Evolutionary conservation across 2,888 invertebrate genomes (phyloP), one percentile per base, ranked within the genome.

Genomic region (Steromphala cineraria): DNA sequence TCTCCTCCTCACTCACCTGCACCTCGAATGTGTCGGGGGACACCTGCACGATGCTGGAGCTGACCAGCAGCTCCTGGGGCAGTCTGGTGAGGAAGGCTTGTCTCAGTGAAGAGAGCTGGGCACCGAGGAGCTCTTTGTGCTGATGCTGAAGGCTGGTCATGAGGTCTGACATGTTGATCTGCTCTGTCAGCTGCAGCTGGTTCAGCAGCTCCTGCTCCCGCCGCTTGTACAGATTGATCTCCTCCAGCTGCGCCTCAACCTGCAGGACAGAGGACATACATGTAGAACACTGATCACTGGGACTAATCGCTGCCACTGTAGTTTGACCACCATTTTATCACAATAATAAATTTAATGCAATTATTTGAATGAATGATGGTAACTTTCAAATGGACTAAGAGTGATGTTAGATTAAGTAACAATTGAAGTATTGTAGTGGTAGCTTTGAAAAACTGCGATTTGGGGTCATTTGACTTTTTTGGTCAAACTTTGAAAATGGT

Each of bases 201-300:
- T 86, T 81, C 31, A 89, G 53, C 19, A 90, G 78, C 36, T 88
- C 88, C 62, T 87, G 86, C 78, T 89, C 89, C 75, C 90, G 80
- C 55, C 83, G 85, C 79, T 87, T 87, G 62, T 86, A 85, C 15
- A 77, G 75, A 2, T 62, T 80, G 53, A 90, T 76, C 62, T 88
- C 86, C 13, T 86, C 80, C 19, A 80, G 80, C 53, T 86, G 83
- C 8, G 85, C 81, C 53, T 87, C 81, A 10, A 89, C 78, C 90
- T 88, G 79, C 21, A 78, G 46, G 56, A 79, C 1, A 56, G 21
- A n/a, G 13, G 21, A 56, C 21, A 77, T 52, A 5, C 67, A 67
- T 55, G 53, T 71, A 24, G 52, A 15, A 8, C 31, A 67, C 2
- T 15, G 13, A 28, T 17, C 28, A 36, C n/a, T n/a, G n/a, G n/a